phyloP scores from a whole-genome alignment of 2,113 vertebrate species.

The Xiphophorus couchianus region DNA sequence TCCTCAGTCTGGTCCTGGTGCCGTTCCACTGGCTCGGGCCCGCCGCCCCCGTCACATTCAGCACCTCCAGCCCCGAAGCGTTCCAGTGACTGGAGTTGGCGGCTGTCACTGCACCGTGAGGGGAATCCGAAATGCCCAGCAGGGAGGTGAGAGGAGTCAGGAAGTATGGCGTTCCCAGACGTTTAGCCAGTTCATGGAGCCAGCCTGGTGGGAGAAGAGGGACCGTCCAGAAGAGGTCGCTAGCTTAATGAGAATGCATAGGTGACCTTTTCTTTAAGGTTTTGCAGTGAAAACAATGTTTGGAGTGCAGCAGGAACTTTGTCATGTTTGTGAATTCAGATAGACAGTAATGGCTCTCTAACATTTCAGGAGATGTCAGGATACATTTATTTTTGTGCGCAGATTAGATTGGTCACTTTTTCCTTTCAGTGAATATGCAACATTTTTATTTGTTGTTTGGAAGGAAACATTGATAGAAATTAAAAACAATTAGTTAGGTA shows the following conservation, averaged over 20 bases:
- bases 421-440: not conserved
- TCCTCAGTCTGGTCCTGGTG: conserved; percentile 43
- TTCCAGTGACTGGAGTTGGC: conserved; percentile 77
- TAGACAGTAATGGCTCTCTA: not conserved
- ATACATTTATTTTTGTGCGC: conserved; percentile 3
- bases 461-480: too few relatives aligned
- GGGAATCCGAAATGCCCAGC: conserved; percentile 66
- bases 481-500: too few relatives aligned
- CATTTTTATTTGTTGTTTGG: not conserved
- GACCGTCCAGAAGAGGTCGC: conserved; percentile 15
- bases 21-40: conserved; percentile 68
- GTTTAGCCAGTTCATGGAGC: conserved; percentile 84
- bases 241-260: conserved; percentile 38
- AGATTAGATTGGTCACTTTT: not conserved
- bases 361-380: conserved; percentile 22
- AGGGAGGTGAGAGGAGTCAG: conserved; percentile 74
- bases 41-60: conserved; percentile 34
- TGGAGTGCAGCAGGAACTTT: conserved; percentile 29
- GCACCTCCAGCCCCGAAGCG: conserved; percentile 50
- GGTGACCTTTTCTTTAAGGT: conserved; percentile 41
- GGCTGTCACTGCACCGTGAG: conserved; percentile 49
- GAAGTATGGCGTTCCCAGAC: conserved; percentile 81
- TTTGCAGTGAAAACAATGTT: conserved; percentile 24
- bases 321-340: conserved; percentile 24
- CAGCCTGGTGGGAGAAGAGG: conserved; percentile 72